phyloP scores from a whole-genome alignment of 2,797 vertebrate genomes.

The Aulostomus chinensis region DNA sequence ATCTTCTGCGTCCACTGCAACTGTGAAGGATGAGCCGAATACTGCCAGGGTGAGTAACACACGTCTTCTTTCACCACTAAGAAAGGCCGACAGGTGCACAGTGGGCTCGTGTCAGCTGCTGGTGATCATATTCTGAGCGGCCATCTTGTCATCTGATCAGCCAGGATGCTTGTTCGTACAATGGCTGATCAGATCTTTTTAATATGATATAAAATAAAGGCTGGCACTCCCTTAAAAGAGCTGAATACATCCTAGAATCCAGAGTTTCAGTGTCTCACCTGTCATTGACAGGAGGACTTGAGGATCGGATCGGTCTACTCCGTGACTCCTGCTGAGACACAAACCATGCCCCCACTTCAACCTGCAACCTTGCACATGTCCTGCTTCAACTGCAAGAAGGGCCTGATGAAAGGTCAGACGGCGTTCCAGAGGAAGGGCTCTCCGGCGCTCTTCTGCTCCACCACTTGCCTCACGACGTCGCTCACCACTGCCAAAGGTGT shows the following conservation, averaged over 20 bases:
- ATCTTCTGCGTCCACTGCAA: constrained; percentile 69
- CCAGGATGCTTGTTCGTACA: no score
- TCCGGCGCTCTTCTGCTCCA: constrained; percentile 94
- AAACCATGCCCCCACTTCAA: constrained; percentile 56
- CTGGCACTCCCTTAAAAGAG: no score
- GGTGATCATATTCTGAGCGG: no score
- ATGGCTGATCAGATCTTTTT: no score
- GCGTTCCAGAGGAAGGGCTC: constrained; percentile 97
- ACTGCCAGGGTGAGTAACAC: constrained; percentile 80
- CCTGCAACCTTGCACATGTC: constrained; percentile 69
- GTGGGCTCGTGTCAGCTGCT: no score
- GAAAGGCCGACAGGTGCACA: no score
- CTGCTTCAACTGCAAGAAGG: constrained; percentile 92
- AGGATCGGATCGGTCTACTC: constrained; percentile 97
- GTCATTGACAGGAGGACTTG: constrained; percentile 84
- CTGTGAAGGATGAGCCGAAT: constrained; percentile 93
- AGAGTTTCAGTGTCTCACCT: not conserved
- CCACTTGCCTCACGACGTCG: constrained; percentile 86
- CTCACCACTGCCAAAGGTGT: constrained; percentile 21
- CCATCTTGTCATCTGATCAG: no score
- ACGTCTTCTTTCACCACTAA: no score
- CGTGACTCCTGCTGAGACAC: constrained; percentile 70
- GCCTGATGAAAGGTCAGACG: constrained; percentile 93
- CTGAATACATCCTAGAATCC: no score
- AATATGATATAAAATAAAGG: no score